Conservation (phyloP, 2,888 invertebrate species). For the Linnaemya tessellans region DNA sequence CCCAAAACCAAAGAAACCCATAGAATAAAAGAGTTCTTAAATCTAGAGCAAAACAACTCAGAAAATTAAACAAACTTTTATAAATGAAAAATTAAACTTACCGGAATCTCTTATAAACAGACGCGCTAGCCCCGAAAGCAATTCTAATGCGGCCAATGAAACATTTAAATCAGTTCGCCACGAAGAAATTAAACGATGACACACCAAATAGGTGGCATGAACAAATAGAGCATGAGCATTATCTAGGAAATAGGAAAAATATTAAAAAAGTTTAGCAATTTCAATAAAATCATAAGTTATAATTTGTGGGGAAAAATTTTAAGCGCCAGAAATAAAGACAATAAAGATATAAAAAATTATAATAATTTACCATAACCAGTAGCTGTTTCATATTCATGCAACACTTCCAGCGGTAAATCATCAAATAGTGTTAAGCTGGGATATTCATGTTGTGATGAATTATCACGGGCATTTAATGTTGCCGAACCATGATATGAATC, state of each 20-base stretch:
- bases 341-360: conserved; percentile 67
- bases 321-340: conserved; percentile 65
- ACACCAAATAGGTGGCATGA: conserved; percentile 95
- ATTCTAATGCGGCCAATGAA: conserved; percentile 95
- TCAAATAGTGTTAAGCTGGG: conserved; percentile 84
- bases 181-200: conserved; percentile 96
- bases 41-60: conserved; percentile 60
- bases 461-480: conserved; percentile 78
- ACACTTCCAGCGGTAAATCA: conserved; percentile 83
- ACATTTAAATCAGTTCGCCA: conserved; percentile 98
- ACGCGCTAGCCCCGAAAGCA: conserved; percentile 94
- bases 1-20: conserved; percentile 63
- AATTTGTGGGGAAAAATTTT: conserved; percentile 2
- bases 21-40: conserved; percentile 40
- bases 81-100: conserved; percentile 81
- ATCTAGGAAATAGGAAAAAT: conserved; percentile 85
- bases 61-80: conserved; percentile 20
- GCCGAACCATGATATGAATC: conserved; percentile 73
- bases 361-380: conserved; percentile 83
- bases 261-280: conserved; percentile 11
- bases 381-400: conserved; percentile 82
- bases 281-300: neutral
- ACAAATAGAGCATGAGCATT: conserved; percentile 95
- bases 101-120: conserved; percentile 95
- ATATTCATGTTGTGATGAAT: conserved; percentile 83